Evolutionary conservation across 2,888 invertebrate species (phyloP).

Genomic region (Caenorhabditis plicata): DNA sequence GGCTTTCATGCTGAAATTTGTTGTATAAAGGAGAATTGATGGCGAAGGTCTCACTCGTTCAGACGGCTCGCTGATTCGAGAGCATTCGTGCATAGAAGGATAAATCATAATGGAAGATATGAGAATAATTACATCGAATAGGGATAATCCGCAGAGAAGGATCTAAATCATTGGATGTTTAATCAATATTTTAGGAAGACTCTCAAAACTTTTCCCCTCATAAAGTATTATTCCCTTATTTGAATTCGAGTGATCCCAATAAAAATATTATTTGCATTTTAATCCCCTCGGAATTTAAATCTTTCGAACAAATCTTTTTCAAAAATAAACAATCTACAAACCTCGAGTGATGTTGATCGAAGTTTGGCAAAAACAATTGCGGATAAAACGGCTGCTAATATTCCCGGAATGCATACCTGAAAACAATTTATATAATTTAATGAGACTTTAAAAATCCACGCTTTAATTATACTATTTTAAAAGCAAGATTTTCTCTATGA

Average conservation of each 20-base stretch:
- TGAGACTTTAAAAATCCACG: too few relatives aligned
- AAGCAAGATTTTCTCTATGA: too few relatives aligned
- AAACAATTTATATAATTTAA: too few relatives aligned
- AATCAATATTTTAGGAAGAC: too few relatives aligned
- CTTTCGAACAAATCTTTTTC: not conserved
- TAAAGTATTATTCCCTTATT: too few relatives aligned
- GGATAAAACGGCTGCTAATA: conserved; percentile 30
- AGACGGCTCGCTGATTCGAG: conserved; percentile 6
- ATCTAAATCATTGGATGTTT: too few relatives aligned
- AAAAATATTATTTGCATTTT: too few relatives aligned
- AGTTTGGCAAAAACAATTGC: conserved; percentile 33
- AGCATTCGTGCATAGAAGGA: conserved; percentile 38
- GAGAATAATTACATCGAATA: conserved; percentile 38
- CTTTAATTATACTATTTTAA: too few relatives aligned
- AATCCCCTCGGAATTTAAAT: not conserved
- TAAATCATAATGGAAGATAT: conserved; percentile 36
- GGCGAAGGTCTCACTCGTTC: conserved; percentile 2
- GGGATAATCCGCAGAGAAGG: conserved; percentile 34
- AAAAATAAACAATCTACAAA: not conserved
- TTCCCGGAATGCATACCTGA: conserved; percentile 41
- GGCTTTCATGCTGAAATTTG: conserved; percentile 22
- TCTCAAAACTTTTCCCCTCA: too few relatives aligned
- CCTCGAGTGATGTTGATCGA: conserved; percentile 26
- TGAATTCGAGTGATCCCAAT: too few relatives aligned
- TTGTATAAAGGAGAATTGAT: not conserved